phyloP scores from a whole-genome alignment of 2,797 vertebrate species.

The Morus bassanus region DNA sequence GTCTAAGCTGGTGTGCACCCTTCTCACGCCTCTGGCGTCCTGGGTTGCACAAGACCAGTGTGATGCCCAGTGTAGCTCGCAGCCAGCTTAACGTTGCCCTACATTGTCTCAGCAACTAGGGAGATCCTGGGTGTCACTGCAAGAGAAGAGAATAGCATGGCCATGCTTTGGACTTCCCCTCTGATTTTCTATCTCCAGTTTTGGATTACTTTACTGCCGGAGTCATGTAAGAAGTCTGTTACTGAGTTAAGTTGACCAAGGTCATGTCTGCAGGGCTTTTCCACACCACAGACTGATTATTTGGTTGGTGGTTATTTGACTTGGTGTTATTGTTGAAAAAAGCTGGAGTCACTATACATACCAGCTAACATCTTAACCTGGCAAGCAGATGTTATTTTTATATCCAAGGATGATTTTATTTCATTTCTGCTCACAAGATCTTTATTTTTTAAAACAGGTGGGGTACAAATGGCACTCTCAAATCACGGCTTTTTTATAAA shows the following conservation, averaged over 20 bases:
- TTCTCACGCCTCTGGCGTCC: background rate
- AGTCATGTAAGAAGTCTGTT: background rate
- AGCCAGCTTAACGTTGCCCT: background rate
- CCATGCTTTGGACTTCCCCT: background rate
- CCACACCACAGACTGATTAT: background rate
- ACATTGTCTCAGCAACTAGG: fast-evolving
- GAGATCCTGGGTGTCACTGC: background rate
- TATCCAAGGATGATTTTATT: background rate
- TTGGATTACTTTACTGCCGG: background rate
- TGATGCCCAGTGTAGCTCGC: background rate
- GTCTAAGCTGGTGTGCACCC: background rate
- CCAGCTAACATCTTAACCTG: background rate
- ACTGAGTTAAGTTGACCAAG: background rate
- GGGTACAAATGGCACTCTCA: background rate
- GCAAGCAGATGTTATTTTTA: background rate
- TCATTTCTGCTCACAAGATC: background rate
- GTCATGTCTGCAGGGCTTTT: background rate
- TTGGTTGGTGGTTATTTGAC: background rate
- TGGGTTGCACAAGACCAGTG: fast-evolving
- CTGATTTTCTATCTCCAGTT: background rate
- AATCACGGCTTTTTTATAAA: background rate
- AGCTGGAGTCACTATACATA: background rate
- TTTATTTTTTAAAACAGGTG: background rate
- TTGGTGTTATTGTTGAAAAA: background rate
- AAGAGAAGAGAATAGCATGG: fast-evolving